Evolutionary conservation across 1,140 invertebrate genomes (phyloP).

Genomic region (Hycleus phaleratus): DNA sequence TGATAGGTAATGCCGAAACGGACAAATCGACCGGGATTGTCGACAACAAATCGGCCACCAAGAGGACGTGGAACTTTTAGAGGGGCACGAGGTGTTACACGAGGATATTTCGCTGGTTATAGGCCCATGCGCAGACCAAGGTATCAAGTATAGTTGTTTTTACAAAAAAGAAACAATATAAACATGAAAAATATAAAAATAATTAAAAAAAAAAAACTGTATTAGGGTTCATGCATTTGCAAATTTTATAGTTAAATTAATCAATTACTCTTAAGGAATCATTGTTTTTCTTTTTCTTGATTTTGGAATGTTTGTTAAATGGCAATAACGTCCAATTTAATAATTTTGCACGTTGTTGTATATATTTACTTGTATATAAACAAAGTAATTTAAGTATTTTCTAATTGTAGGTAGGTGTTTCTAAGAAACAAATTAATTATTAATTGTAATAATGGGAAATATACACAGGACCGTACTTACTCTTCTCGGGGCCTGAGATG

Average conservation of each 20-base stretch:
- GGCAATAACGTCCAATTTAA: too few species aligned
- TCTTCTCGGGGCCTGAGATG: too few species aligned
- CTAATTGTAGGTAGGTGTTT: too few species aligned
- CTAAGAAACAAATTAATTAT: too few species aligned
- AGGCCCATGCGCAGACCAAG: constrained; percentile 63
- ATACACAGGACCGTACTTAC: too few species aligned
- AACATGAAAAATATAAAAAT: not conserved
- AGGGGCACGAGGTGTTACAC: constrained; percentile 51
- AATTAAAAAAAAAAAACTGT: not conserved
- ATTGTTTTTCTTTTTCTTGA: not conserved
- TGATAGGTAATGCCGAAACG: constrained; percentile 87
- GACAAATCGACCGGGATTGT: constrained; percentile 95
- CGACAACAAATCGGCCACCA: constrained; percentile 85
- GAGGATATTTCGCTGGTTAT: constrained; percentile 59
- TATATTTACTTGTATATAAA: too few species aligned
- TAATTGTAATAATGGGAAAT: too few species aligned
- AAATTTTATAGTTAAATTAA: too few species aligned
- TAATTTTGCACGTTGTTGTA: too few species aligned
- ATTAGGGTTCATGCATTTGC: not conserved
- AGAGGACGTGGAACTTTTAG: constrained; percentile 61
- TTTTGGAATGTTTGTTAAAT: not conserved
- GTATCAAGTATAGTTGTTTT: constrained; percentile 37
- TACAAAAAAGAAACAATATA: constrained; percentile 20
- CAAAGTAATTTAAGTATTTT: too few species aligned
- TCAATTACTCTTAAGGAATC: not conserved